Evolutionary conservation across 2,113 vertebrate genomes (phyloP).

Genomic region (Delphinapterus leucas): DNA sequence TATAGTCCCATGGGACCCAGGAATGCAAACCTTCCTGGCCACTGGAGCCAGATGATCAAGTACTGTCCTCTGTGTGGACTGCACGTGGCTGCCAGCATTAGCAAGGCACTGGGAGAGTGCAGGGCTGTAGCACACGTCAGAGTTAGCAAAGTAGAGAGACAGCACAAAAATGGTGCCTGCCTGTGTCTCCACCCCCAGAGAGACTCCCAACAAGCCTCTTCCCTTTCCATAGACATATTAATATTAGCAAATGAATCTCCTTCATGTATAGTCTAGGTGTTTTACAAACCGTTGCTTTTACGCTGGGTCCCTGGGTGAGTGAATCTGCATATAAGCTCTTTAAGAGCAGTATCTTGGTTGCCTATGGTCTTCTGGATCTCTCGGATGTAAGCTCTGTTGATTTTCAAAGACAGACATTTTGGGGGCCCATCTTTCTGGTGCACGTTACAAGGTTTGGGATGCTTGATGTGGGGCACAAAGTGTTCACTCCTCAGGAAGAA

Average conservation of each 20-base stretch:
- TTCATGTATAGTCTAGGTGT: neutral
- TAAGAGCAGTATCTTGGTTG: neutral
- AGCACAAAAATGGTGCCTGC: neutral
- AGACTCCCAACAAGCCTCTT: neutral
- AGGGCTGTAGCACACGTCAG: neutral
- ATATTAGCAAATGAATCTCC: neutral
- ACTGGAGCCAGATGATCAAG: neutral
- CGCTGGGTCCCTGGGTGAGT: neutral
- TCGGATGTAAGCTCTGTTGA: neutral
- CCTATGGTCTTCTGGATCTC: neutral
- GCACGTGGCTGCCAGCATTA: neutral
- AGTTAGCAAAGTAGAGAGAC: neutral
- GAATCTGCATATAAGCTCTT: neutral
- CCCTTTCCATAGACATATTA: neutral
- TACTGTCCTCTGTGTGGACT: neutral
- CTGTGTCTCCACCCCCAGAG: no score
- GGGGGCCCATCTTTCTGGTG: neutral
- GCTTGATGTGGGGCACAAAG: accelerated
- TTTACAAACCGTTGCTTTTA: neutral
- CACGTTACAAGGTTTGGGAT: neutral
- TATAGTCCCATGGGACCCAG: neutral
- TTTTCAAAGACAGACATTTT: neutral
- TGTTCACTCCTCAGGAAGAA: neutral
- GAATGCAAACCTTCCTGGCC: neutral
- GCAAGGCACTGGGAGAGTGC: neutral